Conservation (phyloP, 2,113 vertebrate species). For the Tonatia bakeri region DNA sequence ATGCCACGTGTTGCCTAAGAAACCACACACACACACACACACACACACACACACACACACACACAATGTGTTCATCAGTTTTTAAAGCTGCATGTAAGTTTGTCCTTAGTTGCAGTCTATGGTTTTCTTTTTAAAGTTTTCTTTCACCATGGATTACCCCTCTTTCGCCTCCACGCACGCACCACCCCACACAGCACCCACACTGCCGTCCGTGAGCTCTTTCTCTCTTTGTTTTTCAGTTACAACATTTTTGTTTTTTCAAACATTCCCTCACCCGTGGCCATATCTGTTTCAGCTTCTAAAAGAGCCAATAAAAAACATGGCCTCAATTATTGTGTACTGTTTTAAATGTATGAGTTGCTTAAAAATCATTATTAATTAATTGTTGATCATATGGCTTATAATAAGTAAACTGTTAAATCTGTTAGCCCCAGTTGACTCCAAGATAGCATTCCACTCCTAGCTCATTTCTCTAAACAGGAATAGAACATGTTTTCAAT, state of each 20-base stretch:
- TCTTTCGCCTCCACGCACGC: too few species aligned
- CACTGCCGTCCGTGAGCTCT: too few species aligned
- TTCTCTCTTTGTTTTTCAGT: background rate
- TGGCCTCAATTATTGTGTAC: background rate
- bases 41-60: background rate
- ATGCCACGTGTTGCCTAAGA: background rate
- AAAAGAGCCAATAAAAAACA: background rate
- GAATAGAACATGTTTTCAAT: background rate
- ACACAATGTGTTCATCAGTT: background rate
- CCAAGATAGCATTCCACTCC: background rate
- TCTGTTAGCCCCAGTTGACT: background rate
- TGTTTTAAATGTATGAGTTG: background rate
- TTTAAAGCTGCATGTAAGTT: background rate
- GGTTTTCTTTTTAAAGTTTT: too few species aligned
- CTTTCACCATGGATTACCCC: too few species aligned
- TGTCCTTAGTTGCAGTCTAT: background rate
- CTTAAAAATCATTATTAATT: background rate
- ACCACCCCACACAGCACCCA: too few species aligned
- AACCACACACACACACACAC: background rate
- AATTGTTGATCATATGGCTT: background rate
- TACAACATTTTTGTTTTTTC: background rate
- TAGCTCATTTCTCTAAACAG: background rate
- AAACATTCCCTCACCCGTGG: background rate
- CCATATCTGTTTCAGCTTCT: background rate
- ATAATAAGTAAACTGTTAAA: background rate